Base-by-base conservation (phyloP, 2,888 invertebrate species). In the Lasius fuliginosus region DNA sequence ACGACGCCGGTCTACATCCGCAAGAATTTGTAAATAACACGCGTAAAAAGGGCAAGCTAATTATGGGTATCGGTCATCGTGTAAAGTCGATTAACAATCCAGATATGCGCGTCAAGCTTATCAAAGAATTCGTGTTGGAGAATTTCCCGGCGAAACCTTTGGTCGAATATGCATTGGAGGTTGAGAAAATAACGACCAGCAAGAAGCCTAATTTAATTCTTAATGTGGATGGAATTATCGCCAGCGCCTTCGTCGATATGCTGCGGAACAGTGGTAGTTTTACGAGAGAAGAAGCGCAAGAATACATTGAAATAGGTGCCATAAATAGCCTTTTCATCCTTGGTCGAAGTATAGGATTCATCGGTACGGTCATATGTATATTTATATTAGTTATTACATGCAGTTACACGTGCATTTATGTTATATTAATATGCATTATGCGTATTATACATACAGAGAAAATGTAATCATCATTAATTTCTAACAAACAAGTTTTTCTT, bases 151-250 rank as follows among this genome's bases (percentile, higher is more conserved):
- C 98, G 3, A 98, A 98, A 90, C 99, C 99, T 0, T 96, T 99
- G n/a, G 96, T 99, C 15, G 96, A 98, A 87, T 99, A 99, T 95
- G 99, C 99, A 1, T 96, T 99, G 15, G 99, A 99, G 95, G 99
- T 99, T 53, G 99, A 99, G 94, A 99, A 99, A 94, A 99, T 99
- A 93, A 99, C 99, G 30, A 99, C 99, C 3, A 98, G 99, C 92
- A 99, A 99, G 96, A 99, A 99, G 95, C 99, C 99, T n/a, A 99
- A 99, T 96, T 96, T 99, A 83, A 99, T 99, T 94, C 96, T 99
- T 86, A 99, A 99, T 95, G 99, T 99, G 30, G 99, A 99, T 95
- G 99, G 99, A 82, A 98, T 99, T 88, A 99, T 99, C 92, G 99
- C 99, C 0, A 98, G 99, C 62, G 97, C 99, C 23, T 99, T 99